Percentiles rank a stretch among this genome's conserved stretches.
phyloP scores from a whole-genome alignment of 2,113 vertebrate species.

The Todiramphus chloris region DNA sequence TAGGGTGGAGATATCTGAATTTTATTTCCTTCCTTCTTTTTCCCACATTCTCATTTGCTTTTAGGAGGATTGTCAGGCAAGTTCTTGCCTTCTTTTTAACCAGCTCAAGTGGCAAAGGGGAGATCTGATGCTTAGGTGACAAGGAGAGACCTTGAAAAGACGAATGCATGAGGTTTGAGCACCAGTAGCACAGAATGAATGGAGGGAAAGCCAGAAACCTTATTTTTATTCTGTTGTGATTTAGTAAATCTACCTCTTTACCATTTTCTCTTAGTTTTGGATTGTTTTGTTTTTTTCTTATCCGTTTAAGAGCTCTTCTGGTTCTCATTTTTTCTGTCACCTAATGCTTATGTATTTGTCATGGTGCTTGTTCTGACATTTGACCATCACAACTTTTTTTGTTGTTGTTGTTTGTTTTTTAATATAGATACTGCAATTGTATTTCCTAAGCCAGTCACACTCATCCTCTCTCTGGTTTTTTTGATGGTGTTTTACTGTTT shows the following conservation, averaged over 20 bases:
- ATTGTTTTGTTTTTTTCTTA: neutral
- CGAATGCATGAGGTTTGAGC: neutral
- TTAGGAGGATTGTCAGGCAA: neutral
- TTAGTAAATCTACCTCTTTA: neutral
- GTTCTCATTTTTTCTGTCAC: neutral
- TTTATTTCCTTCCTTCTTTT: conserved; percentile 7
- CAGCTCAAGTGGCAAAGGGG: neutral
- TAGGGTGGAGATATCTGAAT: neutral
- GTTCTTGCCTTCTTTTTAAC: neutral
- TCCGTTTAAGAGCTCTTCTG: neutral
- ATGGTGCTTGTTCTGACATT: neutral
- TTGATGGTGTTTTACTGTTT: neutral
- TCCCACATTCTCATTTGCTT: neutral
- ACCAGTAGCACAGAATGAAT: neutral
- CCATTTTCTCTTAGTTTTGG: neutral
- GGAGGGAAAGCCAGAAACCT: neutral
- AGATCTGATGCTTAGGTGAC: neutral
- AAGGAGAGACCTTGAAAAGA: neutral
- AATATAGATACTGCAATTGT: neutral
- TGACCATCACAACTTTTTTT: neutral
- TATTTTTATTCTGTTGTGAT: neutral
- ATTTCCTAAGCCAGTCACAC: neutral
- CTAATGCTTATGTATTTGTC: neutral
- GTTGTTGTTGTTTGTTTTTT: neutral
- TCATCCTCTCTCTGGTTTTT: neutral